Conservation (phyloP, 2,888 invertebrate species). For the Molanna angustata region DNA sequence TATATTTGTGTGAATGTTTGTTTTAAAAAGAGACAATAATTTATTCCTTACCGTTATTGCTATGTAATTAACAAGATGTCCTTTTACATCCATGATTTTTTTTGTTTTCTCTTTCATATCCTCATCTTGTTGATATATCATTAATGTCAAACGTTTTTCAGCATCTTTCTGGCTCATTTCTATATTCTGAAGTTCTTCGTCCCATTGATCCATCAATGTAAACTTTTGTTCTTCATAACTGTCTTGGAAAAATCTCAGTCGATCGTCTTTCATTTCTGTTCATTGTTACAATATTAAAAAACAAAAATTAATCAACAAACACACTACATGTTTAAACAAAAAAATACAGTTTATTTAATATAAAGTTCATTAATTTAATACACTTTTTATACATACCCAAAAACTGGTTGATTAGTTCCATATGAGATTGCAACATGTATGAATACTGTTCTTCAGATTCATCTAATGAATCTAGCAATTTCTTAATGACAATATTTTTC, state of each 20-base stretch:
- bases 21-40: too few relatives aligned
- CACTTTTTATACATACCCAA: conserved; percentile 50
- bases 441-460: conserved; percentile 72
- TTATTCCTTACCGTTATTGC: conserved; percentile 44
- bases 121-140: conserved; percentile 57
- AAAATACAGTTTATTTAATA: neutral
- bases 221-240: conserved; percentile 58
- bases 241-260: conserved; percentile 55
- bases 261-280: conserved; percentile 56
- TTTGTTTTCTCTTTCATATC: conserved; percentile 42
- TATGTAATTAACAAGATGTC: conserved; percentile 47
- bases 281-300: conserved; percentile 7
- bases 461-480: conserved; percentile 63
- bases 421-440: conserved; percentile 69
- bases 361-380: neutral
- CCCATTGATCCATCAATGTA: conserved; percentile 52
- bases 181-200: conserved; percentile 54
- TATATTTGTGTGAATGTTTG: too few relatives aligned
- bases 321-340: neutral
- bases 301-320: neutral
- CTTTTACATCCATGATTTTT: conserved; percentile 35
- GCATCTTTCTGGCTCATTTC: conserved; percentile 52
- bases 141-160: conserved; percentile 57
- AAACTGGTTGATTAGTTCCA: conserved; percentile 66
- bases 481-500: conserved; percentile 65